Evolutionary conservation across 2,113 vertebrate genomes (phyloP), one percentile per base, ranked within the genome.

Genomic region (Dicrurus megarhynchus): DNA sequence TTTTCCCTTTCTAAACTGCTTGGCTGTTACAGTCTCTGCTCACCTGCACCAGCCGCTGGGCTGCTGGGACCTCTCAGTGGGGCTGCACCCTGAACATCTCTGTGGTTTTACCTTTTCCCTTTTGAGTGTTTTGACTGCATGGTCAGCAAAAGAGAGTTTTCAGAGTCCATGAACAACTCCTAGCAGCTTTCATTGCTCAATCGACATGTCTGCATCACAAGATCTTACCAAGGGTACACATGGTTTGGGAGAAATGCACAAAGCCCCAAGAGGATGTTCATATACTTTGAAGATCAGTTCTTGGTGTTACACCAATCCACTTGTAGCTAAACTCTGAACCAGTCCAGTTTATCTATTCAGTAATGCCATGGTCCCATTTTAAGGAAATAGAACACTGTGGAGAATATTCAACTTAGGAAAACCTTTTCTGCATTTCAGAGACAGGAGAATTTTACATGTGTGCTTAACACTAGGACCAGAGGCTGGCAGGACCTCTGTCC

Each of bases 11-110:
- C 9, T 33, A 20, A 88, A 55, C 9, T 59, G 12, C 35, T 70
- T 84, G 50, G 8, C 13, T 87, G 3, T 24, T 73, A 21, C 2
- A 59, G 39, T 61, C 42, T 35, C 26, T 50, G 6, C 15, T 61
- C 6, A 21, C 5, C 55, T 61, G 21, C 16, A 60, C 28, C 26
- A 70, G 17, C 13, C 0, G 0, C n/a, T 35, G 59, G 12, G 10
- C 30, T 71, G 52, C 3, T 56, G 64, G 16, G 16, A 55, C 39
- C 11, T 84, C 35, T 77, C 27, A 30, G 16, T 22, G 21, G 23
- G 32, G 10, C 32, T 71, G 61, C 4, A 13, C 33, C 27, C 26
- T 42, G 42, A 74, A 50, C 13, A 17, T 50, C 12, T 79, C 59
- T 63, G 42, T 37, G 35, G 28, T 69, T 87, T 84, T 59, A 32